Conservation (phyloP, 2,888 invertebrate genomes). For the Seladonia tumulorum region DNA sequence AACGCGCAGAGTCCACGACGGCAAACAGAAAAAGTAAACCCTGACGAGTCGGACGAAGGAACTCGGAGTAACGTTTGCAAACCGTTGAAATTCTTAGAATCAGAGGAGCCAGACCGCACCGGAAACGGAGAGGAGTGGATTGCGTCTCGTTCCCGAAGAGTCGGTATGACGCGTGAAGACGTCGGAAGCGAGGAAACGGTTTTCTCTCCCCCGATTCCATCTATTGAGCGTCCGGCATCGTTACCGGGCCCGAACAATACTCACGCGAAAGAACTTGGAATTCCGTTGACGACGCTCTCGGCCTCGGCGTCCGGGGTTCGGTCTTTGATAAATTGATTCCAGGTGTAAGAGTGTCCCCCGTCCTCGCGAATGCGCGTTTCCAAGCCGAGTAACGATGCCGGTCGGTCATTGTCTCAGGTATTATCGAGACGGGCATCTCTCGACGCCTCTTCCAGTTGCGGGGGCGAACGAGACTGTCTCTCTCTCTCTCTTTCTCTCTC, state of each 20-base stretch:
- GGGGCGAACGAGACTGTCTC: slow-evolving; percentile 74
- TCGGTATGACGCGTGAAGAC: slow-evolving; percentile 21
- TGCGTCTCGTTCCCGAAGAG: slow-evolving; percentile 15
- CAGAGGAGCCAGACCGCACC: not conserved
- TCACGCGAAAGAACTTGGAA: slow-evolving; percentile 52
- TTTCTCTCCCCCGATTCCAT: slow-evolving; percentile 41
- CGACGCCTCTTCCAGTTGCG: slow-evolving; percentile 78
- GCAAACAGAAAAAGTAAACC: not conserved
- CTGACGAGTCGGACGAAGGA: not conserved
- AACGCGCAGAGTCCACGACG: not conserved
- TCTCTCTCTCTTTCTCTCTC: slow-evolving; percentile 19
- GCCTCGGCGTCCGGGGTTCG: slow-evolving; percentile 41
- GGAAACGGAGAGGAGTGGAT: slow-evolving; percentile 18
- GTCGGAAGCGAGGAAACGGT: slow-evolving; percentile 41
- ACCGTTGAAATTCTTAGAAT: not conserved
- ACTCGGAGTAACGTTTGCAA: not conserved
- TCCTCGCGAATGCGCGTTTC: slow-evolving; percentile 73
- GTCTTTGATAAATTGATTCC: slow-evolving; percentile 74
- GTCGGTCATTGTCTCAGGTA: slow-evolving; percentile 80
- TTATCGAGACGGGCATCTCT: slow-evolving; percentile 80
- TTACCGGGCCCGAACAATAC: slow-evolving; percentile 58
- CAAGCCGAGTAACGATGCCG: slow-evolving; percentile 77
- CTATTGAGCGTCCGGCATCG: slow-evolving; percentile 57
- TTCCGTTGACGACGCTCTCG: slow-evolving; percentile 54
- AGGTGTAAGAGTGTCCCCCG: slow-evolving; percentile 67